Conservation (phyloP, 2,113 vertebrate genomes). For the Lagopus muta region DNA sequence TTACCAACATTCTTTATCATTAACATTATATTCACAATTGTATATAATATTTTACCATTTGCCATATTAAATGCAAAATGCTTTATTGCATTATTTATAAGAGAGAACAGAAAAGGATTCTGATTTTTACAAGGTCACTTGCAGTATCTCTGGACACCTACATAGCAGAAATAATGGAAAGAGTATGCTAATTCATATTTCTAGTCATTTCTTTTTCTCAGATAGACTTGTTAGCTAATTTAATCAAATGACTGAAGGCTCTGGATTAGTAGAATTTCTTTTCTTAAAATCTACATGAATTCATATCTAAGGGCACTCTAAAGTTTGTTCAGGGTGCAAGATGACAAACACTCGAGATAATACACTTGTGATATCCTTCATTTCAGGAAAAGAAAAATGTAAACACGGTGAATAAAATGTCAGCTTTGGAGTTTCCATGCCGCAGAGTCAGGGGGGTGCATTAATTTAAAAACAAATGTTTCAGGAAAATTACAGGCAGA, state of each 20-base stretch:
- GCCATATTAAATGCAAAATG: background rate
- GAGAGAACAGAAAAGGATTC: background rate
- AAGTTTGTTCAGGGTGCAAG: background rate
- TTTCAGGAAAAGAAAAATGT: background rate
- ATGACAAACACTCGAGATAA: background rate
- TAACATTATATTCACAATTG: background rate
- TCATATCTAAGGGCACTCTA: background rate
- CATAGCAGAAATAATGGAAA: background rate
- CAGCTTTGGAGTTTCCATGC: background rate
- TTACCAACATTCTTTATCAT: background rate
- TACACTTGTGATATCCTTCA: background rate
- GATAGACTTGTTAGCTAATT: background rate
- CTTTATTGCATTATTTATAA: background rate
- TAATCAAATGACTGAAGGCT: background rate
- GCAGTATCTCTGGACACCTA: background rate
- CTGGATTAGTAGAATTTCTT: background rate
- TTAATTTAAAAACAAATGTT: background rate
- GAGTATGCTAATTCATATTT: background rate
- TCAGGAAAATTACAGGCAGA: background rate
- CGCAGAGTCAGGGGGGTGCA: background rate
- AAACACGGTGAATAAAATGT: background rate
- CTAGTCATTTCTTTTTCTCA: rapidly evolving
- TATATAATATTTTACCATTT: background rate
- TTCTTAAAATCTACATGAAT: background rate
- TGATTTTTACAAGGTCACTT: background rate